Evolutionary conservation across 2,888 invertebrate species (phyloP).

Genomic region (Dryobota labecula): DNA sequence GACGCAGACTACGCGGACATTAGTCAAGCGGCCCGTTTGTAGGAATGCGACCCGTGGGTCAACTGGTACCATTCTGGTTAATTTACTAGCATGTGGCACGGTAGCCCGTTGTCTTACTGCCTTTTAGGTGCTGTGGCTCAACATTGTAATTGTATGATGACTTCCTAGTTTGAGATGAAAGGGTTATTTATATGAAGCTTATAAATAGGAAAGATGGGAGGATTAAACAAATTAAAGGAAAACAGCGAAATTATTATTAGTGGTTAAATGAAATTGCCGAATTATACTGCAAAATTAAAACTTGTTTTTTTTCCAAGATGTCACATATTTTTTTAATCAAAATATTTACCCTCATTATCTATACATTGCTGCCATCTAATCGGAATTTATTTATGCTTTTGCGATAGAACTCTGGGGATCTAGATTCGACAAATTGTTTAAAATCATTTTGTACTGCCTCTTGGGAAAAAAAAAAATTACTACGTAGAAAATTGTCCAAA

Average conservation of each 20-base stretch:
- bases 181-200: slow-evolving; percentile 4
- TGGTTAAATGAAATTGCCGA: too few relatives aligned
- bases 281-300: too few relatives aligned
- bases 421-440: too few relatives aligned
- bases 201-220: not conserved
- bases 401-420: too few relatives aligned
- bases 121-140: slow-evolving; percentile 56
- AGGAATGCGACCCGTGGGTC: slow-evolving; percentile 75
- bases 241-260: not conserved
- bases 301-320: too few relatives aligned
- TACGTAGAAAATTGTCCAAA: too few relatives aligned
- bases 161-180: slow-evolving; percentile 53
- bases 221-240: not conserved
- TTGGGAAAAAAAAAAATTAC: too few relatives aligned
- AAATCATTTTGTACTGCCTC: too few relatives aligned
- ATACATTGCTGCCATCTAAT: too few relatives aligned
- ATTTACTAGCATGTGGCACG: slow-evolving; percentile 60
- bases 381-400: too few relatives aligned
- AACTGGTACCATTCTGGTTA: slow-evolving; percentile 67
- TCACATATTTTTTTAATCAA: too few relatives aligned
- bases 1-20: slow-evolving; percentile 55
- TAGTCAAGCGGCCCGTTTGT: slow-evolving; percentile 70
- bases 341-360: too few relatives aligned
- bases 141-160: slow-evolving; percentile 64
- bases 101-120: slow-evolving; percentile 58